Base-by-base conservation (phyloP, 1,140 invertebrate genomes). In the Aphelenchoides avenae region DNA sequence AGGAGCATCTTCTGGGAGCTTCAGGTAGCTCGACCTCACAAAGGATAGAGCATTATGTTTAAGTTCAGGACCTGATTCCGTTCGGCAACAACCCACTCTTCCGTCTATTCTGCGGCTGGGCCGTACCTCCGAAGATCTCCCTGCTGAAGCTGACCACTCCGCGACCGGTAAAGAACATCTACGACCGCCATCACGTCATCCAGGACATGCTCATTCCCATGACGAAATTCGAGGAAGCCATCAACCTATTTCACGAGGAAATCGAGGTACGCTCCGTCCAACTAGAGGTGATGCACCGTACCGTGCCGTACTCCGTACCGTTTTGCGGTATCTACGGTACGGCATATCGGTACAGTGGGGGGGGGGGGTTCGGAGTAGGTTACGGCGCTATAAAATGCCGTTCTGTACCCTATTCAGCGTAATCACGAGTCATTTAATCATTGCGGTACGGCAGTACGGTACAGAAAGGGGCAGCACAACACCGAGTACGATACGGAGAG, bases 151-250 rank as follows among this genome's bases (percentile, higher is more conserved):
- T 88, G 31, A 89, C 87, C 1, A 87, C 89, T 77, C 85, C 86
- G 0, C 78, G 85, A 52, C 83, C 85, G 1, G 82, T 87, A 0
- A 85, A 84, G 61, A 82, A 84, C 61, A 78, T 89, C 43, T 89
- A 89, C 72, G 86, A 89, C 66, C 82, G 84, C 52, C 82, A 85
- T 51, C 87, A 89, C 73, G 82, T 89, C n/a, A 84, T 89, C 44
- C 87, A 89, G 75, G 88, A 90, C 70, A 87, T 89, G 85, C 79
- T 90, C 41, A 81, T 90, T 2, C 88, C 87, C 0, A 78, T 87
- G 18, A 78, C 80, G 13, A 77, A 76, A 1, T 68, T 89, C 6
- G 80, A 84, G 61, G 78, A 84, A 2, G 80, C 84, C 15, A 77
- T 89, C 1, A 54, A 81, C 15, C 74, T 83, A 24, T 86, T 89